A percentile compares a stretch with the other conserved stretches of the same genome.
Conservation (phyloP, 2,113 vertebrate species). For the Phoxinus phoxinus region DNA sequence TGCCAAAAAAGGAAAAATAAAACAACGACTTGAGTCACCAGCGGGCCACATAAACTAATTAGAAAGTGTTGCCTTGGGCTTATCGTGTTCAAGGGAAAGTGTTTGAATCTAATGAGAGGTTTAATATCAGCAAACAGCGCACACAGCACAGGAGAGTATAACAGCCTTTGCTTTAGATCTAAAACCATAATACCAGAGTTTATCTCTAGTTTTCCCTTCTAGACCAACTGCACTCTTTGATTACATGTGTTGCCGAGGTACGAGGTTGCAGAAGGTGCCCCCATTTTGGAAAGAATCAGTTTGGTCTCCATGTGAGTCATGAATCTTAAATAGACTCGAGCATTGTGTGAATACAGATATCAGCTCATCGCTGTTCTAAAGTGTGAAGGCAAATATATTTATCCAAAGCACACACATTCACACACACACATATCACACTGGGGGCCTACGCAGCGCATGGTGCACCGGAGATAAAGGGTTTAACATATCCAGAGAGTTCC, state of each 20-base stretch:
- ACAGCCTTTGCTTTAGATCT: slow-evolving; percentile 44
- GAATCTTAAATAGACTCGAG: background rate
- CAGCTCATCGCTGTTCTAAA: slow-evolving; percentile 41
- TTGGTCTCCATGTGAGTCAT: slow-evolving; percentile 27
- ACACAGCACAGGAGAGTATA: slow-evolving; percentile 40
- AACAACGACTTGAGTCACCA: slow-evolving; percentile 56
- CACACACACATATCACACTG: slow-evolving; percentile 48
- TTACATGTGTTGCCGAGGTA: slow-evolving; percentile 32
- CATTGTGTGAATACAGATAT: slow-evolving; percentile 45
- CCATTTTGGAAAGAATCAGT: slow-evolving; percentile 37
- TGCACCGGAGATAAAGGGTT: slow-evolving; percentile 56
- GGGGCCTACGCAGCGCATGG: slow-evolving; percentile 47
- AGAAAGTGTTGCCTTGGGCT: slow-evolving; percentile 59
- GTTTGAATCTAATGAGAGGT: slow-evolving; percentile 58
- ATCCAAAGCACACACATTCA: slow-evolving; percentile 28
- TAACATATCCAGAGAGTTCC: slow-evolving; percentile 55
- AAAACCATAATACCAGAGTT: slow-evolving; percentile 27
- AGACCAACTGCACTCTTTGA: slow-evolving; percentile 31
- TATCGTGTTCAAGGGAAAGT: slow-evolving; percentile 54
- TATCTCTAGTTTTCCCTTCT: slow-evolving; percentile 41
- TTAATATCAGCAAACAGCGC: slow-evolving; percentile 57
- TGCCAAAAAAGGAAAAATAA: slow-evolving; percentile 47
- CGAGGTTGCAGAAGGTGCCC: slow-evolving; percentile 3
- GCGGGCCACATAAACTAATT: slow-evolving; percentile 63
- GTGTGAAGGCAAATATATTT: slow-evolving; percentile 48